Base-by-base conservation (phyloP, 2,113 vertebrate genomes). In the Ciconia maguari region DNA sequence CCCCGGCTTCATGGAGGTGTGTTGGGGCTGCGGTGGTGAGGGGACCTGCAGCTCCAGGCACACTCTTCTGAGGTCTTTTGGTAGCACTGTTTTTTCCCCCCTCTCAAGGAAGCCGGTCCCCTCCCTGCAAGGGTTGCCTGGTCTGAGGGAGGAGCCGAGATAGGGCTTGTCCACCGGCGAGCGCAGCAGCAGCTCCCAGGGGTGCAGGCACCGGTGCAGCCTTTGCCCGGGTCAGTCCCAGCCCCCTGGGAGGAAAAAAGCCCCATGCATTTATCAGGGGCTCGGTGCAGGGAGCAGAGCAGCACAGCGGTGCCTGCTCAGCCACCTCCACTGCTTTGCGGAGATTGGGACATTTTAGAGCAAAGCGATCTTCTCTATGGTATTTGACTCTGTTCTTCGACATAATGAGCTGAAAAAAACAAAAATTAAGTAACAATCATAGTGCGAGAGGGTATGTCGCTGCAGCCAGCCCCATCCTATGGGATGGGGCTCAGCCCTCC, bases 261-360 rank as follows among this genome's bases (percentile, higher is more conserved):
- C 16, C n/a, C 18, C 1, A 0, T 24, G 38, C 13, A 1, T 30
- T 54, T 30, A 9, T 6, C 0, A 2, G 25, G 61, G 32, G 42
- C 25, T 27, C 1, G 1, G 42, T 13, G 60, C n/a, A 14, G 30
- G 66, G 49, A 60, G 69, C 79, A 62, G 61, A 18, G 70, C 6
- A 2, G 64, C 27, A 5, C 76, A 13, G 61, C 16, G 1, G 17
- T 2, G 6, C 5, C 49, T 29, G 11, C 87, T 84, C 1, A 2
- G 87, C 41, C 58, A 25, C 36, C 58, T n/a, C 58, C 4, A 1
- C 74, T 49, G 64, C 79, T 58, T 7, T 27, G 49, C 70, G 65
- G 65, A 42, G 54, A 8, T 3, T 0, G 2, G 34, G 48, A 34
- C 5, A 1, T 6, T 36, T n/a, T 7, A 16, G 16, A 82, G 44